Conservation (phyloP, 2,113 vertebrate species). For the Misgurnus anguillicaudatus region DNA sequence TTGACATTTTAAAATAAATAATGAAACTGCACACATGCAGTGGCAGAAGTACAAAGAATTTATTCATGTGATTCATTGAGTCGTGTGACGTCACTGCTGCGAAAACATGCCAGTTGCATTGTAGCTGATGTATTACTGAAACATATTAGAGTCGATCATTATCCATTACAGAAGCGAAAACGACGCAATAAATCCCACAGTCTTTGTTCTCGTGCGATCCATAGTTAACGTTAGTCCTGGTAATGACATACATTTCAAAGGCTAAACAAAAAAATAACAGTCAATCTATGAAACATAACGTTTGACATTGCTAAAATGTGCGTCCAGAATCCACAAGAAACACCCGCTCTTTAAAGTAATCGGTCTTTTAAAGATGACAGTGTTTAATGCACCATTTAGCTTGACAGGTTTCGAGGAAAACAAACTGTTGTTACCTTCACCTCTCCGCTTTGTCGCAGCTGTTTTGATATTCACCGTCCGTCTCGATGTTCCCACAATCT, state of each 20-base stretch:
- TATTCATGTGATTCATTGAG: neutral
- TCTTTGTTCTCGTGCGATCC: neutral
- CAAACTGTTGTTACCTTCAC: constrained; percentile 12
- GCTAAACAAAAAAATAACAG: neutral
- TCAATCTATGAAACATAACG: neutral
- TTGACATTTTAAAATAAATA: neutral
- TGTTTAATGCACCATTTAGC: neutral
- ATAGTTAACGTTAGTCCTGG: neutral
- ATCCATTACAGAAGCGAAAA: neutral
- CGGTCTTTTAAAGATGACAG: too few relatives aligned
- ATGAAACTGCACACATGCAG: neutral
- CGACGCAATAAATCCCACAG: neutral
- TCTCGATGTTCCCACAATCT: neutral
- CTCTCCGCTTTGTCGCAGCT: neutral
- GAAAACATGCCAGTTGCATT: constrained; percentile 6
- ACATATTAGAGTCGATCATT: neutral
- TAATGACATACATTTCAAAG: neutral
- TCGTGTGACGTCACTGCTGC: constrained; percentile 19
- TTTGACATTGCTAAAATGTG: neutral
- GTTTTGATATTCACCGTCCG: neutral
- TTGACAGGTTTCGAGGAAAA: neutral
- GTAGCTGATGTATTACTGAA: neutral
- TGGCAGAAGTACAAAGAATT: neutral
- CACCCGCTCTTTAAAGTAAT: neutral
- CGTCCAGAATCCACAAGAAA: neutral